These are phyloP conservation scores for Brevimyrus niger DNA, from an alignment of 2,113 vertebrate genomes.

Conservation along the genomic window DNA sequence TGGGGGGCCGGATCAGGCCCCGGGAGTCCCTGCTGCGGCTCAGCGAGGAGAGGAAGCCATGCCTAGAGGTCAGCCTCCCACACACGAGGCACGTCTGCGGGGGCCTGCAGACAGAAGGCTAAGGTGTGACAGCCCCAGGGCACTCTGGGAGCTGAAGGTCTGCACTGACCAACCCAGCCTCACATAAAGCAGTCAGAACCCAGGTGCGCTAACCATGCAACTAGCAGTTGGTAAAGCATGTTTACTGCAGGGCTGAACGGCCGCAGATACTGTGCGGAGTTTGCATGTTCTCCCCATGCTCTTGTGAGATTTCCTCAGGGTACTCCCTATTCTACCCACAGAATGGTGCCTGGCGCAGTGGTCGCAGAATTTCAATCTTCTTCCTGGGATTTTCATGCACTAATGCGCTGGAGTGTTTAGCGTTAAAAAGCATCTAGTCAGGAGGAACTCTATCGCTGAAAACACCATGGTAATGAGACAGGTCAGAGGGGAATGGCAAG, in stretches of 20 bases:
- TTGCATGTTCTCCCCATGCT: not conserved
- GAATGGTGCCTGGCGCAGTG: not conserved
- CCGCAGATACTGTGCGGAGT: not conserved
- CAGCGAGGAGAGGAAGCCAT: not conserved
- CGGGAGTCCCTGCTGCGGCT: not conserved
- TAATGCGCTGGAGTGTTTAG: not conserved
- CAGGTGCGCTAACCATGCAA: not conserved
- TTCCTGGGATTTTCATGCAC: not conserved
- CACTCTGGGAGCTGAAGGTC: not conserved
- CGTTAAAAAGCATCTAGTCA: not conserved
- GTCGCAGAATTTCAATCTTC: not conserved
- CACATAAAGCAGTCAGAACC: not conserved
- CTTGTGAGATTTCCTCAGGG: not conserved
- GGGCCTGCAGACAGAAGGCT: not conserved
- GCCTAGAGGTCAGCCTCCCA: not conserved
- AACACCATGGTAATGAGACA: not conserved
- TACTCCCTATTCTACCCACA: not conserved
- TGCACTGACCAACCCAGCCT: not conserved
- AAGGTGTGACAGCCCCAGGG: not conserved
- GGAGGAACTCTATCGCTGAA: not conserved
- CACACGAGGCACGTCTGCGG: not conserved
- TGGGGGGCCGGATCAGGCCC: too few relatives aligned
- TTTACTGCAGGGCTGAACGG: not conserved
- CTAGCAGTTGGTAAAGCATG: not conserved
- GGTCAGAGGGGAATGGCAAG: not conserved